Evolutionary conservation across 1,140 invertebrate species (phyloP), one percentile per base, ranked within the genome.

Genomic region (Calliopsis andreniformis): DNA sequence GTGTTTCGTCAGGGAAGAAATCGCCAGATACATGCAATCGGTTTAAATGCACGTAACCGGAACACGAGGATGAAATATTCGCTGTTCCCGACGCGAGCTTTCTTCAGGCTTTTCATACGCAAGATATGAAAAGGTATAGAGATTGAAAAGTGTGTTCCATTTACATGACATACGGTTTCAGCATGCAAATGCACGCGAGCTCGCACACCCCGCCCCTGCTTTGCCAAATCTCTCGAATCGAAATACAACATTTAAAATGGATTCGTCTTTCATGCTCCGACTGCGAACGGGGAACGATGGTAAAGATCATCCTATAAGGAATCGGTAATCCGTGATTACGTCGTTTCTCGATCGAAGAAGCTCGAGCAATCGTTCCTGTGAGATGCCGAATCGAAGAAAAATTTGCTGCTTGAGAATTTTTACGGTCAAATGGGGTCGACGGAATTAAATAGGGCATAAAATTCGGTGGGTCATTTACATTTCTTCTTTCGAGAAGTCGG

Each of bases 381-480:
- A 4, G 14, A 47, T 35, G 20, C 3, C 16, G 53, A 43, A 61
- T 55, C 35, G 5, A 23, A 14, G 12, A 6, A 6, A n/a, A 5
- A n/a, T 28, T 2, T 12, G 12, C 12, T 30, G 18, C 32, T 25
- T 18, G 53, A 32, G 35, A 28, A 64, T 73, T 73, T n/a, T 73
- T 66, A 73, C 55, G n/a, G 23, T 16, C 20, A 25, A 39, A n/a
- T 10, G 12, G 51, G 20, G n/a, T 28, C 68, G 42, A 3, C 30
- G 3, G 39, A 30, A 39, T 58, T 58, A 68, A 66, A 35, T 49
- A 49, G 55, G 18, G 45, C 18, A 59, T 67, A 68, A 83, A 82
- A 78, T 72, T 78, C 25, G 39, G 1, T 58, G n/a, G 10, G 10
- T 43, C 47, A 69, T 78, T 82, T 82, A 64, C 75, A 73, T 82